Evolutionary conservation across 2,113 vertebrate species (phyloP).

Genomic region (Lampris megalopsis): DNA sequence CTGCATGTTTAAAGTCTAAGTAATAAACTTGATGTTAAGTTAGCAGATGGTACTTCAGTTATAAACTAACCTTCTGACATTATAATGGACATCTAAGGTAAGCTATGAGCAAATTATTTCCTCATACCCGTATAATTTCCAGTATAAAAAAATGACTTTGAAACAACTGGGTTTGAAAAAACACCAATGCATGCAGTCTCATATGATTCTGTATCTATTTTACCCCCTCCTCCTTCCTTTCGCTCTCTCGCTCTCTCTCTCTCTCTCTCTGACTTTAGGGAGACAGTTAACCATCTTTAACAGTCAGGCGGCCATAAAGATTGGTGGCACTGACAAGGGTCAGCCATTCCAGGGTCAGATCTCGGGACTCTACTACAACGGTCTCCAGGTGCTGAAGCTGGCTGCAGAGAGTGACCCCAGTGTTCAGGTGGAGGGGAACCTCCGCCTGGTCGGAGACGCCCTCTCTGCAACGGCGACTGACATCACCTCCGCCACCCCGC

Average conservation of each 20-base stretch:
- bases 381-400: conserved; percentile 93
- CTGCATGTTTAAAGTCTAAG: conserved; percentile 58
- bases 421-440: conserved; percentile 90
- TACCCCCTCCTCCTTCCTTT: conserved; percentile 37
- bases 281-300: conserved; percentile 98
- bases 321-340: conserved; percentile 91
- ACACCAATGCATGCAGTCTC: conserved; percentile 26
- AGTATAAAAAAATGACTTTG: conserved; percentile 36
- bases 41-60: background rate
- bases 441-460: conserved; percentile 92
- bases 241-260: conserved; percentile 46
- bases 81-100: conserved; percentile 49
- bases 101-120: conserved; percentile 25
- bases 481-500: conserved; percentile 90
- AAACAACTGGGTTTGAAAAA: conserved; percentile 50
- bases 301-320: conserved; percentile 95
- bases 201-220: conserved; percentile 54
- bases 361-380: conserved; percentile 95
- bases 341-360: conserved; percentile 96
- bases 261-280: conserved; percentile 79
- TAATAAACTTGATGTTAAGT: conserved; percentile 26
- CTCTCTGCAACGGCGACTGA: conserved; percentile 90
- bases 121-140: conserved; percentile 9
- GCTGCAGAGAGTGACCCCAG: conserved; percentile 93
- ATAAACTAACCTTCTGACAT: conserved; percentile 40